phyloP scores from a whole-genome alignment of 2,888 invertebrate genomes.

The Elysia crispata region DNA sequence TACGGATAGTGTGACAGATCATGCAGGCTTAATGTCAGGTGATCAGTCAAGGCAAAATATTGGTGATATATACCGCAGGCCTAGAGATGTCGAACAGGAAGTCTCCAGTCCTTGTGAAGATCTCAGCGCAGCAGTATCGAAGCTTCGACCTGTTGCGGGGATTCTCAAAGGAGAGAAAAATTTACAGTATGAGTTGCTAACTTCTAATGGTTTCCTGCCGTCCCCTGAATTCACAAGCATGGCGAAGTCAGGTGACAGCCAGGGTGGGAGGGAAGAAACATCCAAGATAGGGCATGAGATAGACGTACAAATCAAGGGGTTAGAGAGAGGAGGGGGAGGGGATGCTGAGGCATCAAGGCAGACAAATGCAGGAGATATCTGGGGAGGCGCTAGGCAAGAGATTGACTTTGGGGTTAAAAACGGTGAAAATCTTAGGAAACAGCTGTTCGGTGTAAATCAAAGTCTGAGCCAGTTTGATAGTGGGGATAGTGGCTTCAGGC shows the following conservation, averaged over 20 bases:
- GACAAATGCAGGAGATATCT: background rate
- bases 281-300: slow-evolving; percentile 33
- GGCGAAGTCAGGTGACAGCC: slow-evolving; percentile 62
- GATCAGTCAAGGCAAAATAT: too few relatives aligned
- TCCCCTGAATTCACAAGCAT: slow-evolving; percentile 26
- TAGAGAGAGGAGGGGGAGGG: background rate
- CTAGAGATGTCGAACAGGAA: background rate
- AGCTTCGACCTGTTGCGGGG: slow-evolving; percentile 18
- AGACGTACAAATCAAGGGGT: background rate
- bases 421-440: background rate
- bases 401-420: slow-evolving; percentile 1
- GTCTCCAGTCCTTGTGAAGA: background rate
- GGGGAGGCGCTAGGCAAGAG: background rate
- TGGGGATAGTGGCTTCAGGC: background rate
- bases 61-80: background rate
- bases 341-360: background rate
- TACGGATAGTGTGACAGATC: background rate
- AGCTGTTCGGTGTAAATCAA: background rate
- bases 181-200: slow-evolving; percentile 20
- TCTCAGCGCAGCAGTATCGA: background rate
- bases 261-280: slow-evolving; percentile 59
- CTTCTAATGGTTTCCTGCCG: slow-evolving; percentile 34
- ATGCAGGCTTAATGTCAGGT: too few relatives aligned
- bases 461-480: background rate
- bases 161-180: slow-evolving; percentile 32